Base-by-base conservation (phyloP, 2,797 vertebrate species). In the Urosaurus nigricauda region DNA sequence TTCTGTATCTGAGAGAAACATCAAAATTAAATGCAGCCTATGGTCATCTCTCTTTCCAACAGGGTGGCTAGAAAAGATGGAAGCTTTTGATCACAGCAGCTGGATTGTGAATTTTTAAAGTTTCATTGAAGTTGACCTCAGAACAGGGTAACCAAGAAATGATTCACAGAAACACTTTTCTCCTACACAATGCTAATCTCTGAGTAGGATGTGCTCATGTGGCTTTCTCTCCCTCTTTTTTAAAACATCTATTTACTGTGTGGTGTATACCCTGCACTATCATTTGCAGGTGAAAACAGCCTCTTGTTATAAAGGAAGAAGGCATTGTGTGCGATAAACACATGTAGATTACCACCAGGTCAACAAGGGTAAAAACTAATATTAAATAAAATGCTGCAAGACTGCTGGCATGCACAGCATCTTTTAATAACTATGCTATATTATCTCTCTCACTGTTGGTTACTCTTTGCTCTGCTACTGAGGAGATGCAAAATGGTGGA, bases 401-500 rank as follows among this genome's bases (percentile, higher is more conserved):
- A 65, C 32, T 87, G 86, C 86, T 63, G 53, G 56, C 8, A 7
- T 12, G 4, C 14, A 53, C 32, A 35, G 40, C 70, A 51, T 16
- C 40, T 77, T 88, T 83, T 77, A 88, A 83, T 87, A 90, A 89
- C 82, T 78, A 78, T 0, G 0, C 75, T 17, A 86, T 92, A 88
- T 75, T 56, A 70, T 43, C 1, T 63, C 47, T 90, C 81, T 17
- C 29, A 13, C n/a, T 29, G 73, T 37, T 65, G 56, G n/a, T 83
- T 77, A 51, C 24, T 17, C 79, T 47, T 51, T 90, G 81, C 84
- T 78, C n/a, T 83, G 87, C 79, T 87, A 60, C 14, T 21, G 73
- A 63, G 37, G 87, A 91, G 89, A 92, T 47, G 0, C 60, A 71
- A 90, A 89, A 58, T 14, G 82, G 71, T 5, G 87, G 35, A 37